Evolutionary conservation across 2,113 vertebrate genomes (phyloP).

Genomic region (Nothocercus nigrocapillus): DNA sequence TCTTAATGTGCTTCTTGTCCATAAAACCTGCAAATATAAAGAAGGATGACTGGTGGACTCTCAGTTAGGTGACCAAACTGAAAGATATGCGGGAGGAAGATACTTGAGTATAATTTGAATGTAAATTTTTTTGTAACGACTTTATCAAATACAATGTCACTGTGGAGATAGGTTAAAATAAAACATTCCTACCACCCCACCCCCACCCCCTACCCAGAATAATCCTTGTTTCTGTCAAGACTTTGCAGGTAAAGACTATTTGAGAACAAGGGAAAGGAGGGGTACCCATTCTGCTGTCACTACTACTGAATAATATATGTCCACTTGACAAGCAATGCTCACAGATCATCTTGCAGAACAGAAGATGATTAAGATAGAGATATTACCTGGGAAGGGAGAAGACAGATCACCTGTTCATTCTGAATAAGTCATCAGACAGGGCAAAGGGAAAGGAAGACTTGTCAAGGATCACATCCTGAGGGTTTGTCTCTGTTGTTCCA

Average conservation of each 20-base stretch:
- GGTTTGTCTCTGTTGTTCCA: not conserved
- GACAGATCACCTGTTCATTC: not conserved
- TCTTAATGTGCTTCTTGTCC: not conserved
- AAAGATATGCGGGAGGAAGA: not conserved
- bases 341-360: conserved; percentile 40
- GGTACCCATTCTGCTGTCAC: not conserved
- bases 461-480: not conserved
- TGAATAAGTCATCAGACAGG: not conserved
- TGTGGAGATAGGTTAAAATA: not conserved
- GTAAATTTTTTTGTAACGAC: not conserved
- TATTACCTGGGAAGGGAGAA: not conserved
- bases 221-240: not conserved
- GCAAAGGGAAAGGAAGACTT: not conserved
- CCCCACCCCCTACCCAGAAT: not conserved
- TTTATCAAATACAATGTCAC: not conserved
- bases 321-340: conserved; percentile 35
- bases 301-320: conserved; percentile 42
- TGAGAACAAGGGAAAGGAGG: not conserved
- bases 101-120: not conserved
- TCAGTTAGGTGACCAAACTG: not conserved
- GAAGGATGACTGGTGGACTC: not conserved
- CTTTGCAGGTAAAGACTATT: not conserved
- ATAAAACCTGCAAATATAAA: not conserved
- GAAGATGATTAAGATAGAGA: not conserved
- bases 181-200: no score